Evolutionary conservation across 1,140 invertebrate species (phyloP).

Genomic region (Aphis craccivora): DNA sequence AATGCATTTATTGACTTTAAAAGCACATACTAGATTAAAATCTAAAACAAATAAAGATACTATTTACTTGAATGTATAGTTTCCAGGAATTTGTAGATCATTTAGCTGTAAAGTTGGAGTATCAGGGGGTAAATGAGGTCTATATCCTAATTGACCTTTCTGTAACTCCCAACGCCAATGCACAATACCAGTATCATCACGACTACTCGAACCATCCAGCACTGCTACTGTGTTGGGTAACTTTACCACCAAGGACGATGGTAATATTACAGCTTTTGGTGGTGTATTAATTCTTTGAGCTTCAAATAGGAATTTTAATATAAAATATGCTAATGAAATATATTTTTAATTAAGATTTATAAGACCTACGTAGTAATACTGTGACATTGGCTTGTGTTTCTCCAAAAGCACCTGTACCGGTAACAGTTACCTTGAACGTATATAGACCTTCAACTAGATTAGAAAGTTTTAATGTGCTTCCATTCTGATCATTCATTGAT

Average conservation of each 20-base stretch:
- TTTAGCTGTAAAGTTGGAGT: slow-evolving; percentile 84
- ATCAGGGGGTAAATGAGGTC: slow-evolving; percentile 75
- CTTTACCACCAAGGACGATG: slow-evolving; percentile 83
- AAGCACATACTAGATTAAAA: neutral
- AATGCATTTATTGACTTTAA: too few relatives aligned
- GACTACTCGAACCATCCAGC: slow-evolving; percentile 82
- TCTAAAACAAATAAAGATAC: slow-evolving; percentile 14
- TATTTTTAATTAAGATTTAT: slow-evolving; percentile 65
- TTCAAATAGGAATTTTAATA: slow-evolving; percentile 61
- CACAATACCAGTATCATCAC: slow-evolving; percentile 71
- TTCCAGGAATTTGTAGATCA: slow-evolving; percentile 83
- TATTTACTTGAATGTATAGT: slow-evolving; percentile 86
- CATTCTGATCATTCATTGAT: slow-evolving; percentile 81
- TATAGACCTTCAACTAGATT: slow-evolving; percentile 86
- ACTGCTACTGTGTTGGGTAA: slow-evolving; percentile 88
- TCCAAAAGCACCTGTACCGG: slow-evolving; percentile 76
- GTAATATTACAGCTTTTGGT: slow-evolving; percentile 86
- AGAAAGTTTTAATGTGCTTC: slow-evolving; percentile 76
- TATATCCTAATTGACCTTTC: slow-evolving; percentile 84
- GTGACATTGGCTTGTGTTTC: slow-evolving; percentile 89
- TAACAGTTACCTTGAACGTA: slow-evolving; percentile 86
- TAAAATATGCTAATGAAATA: neutral
- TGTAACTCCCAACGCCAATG: slow-evolving; percentile 86
- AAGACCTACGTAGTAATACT: slow-evolving; percentile 79
- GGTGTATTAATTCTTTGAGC: slow-evolving; percentile 85